These are phyloP conservation scores for Mellilla xanthometata DNA, from an alignment of 2,888 invertebrate genomes.

Conservation along the genomic window DNA sequence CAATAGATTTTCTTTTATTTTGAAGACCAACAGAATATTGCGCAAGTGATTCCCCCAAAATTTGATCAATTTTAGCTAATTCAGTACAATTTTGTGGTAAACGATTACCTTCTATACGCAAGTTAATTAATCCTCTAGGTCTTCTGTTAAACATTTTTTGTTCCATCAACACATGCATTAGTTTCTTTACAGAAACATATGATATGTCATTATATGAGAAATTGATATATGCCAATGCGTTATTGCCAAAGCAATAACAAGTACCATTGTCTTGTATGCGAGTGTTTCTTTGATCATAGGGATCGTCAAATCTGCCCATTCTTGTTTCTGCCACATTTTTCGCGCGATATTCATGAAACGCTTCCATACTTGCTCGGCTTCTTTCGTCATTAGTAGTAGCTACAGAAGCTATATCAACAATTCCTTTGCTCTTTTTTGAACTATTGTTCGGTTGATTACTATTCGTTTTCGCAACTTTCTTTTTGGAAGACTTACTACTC, in stretches of 20 bases:
- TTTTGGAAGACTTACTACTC: neutral
- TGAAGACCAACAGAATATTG: too few relatives aligned
- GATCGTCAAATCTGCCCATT: neutral
- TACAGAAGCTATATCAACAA: neutral
- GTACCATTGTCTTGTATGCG: neutral
- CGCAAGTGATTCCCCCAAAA: slow-evolving; percentile 12
- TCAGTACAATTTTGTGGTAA: slow-evolving; percentile 50
- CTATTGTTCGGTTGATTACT: neutral
- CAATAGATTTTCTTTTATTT: too few relatives aligned
- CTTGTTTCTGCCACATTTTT: neutral
- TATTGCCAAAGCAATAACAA: neutral
- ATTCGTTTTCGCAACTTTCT: neutral
- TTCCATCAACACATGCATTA: neutral
- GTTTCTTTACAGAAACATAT: neutral
- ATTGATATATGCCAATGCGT: neutral
- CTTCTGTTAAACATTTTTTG: neutral
- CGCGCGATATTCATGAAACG: neutral
- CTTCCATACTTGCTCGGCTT: neutral
- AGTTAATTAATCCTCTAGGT: slow-evolving; percentile 47
- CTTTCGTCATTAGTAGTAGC: neutral
- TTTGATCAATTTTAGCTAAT: slow-evolving; percentile 38
- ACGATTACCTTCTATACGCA: slow-evolving; percentile 54
- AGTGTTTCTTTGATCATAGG: neutral
- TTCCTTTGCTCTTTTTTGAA: neutral
- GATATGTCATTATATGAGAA: neutral